Percentiles rank a stretch among this genome's conserved stretches.
Conservation (phyloP, 2,888 invertebrate species). For the Electrophaes corylata region DNA sequence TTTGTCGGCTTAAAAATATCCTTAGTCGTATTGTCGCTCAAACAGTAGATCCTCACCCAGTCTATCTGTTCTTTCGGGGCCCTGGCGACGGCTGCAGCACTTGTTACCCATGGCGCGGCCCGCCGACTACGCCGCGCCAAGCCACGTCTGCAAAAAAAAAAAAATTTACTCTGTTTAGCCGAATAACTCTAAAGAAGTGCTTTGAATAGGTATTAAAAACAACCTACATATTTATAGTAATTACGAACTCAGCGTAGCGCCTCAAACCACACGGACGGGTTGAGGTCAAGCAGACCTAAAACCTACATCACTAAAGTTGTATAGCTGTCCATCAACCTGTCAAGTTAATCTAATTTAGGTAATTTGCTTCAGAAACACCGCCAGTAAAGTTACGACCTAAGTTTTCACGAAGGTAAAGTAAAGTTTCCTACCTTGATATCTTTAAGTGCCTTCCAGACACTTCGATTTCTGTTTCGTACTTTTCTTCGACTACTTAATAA, state of each 20-base stretch:
- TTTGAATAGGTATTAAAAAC: neutral
- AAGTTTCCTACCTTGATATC: neutral
- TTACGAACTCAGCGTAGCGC: neutral
- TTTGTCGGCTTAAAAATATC: no score
- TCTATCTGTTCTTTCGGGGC: constrained; percentile 85
- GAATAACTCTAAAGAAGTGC: no score
- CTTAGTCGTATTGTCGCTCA: no score
- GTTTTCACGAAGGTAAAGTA: neutral
- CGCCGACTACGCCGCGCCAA: constrained; percentile 81
- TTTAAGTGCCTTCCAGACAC: neutral
- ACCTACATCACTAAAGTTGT: constrained; percentile 32
- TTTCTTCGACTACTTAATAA: no score
- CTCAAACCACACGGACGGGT: constrained; percentile 17
- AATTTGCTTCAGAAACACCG: constrained; percentile 6
- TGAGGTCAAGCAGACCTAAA: constrained; percentile 21
- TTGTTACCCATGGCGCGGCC: constrained; percentile 92
- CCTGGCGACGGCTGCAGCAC: constrained; percentile 94
- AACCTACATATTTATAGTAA: constrained; percentile 8
- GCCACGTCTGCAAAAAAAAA: constrained; percentile 67
- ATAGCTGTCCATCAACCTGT: constrained; percentile 32
- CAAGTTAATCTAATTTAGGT: constrained; percentile 20
- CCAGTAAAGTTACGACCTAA: neutral
- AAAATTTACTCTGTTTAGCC: no score
- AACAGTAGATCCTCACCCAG: constrained; percentile 76
- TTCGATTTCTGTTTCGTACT: neutral